phyloP scores from a whole-genome alignment of 1,140 invertebrate genomes.

The Drosophila varians region DNA sequence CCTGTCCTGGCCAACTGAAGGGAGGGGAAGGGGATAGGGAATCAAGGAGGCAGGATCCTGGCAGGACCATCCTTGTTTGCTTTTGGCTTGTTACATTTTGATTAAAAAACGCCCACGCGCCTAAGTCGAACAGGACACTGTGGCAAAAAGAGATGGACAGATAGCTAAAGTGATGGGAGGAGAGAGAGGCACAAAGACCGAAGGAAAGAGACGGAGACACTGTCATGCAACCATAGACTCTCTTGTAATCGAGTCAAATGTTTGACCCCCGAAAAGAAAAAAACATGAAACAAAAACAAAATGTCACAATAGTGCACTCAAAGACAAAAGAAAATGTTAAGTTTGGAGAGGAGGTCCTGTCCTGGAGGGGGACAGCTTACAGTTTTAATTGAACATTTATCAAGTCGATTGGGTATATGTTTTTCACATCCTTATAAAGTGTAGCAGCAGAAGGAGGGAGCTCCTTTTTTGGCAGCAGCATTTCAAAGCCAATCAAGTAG shows the following conservation, averaged over 20 bases:
- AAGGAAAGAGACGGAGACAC: constrained; percentile 16
- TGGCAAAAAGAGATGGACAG: constrained; percentile 14
- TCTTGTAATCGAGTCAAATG: constrained; percentile 59
- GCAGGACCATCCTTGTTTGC: constrained; percentile 66
- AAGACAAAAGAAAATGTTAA: constrained; percentile 54
- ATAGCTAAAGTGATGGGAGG: constrained; percentile 17
- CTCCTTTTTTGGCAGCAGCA: not conserved
- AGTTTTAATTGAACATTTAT: constrained; percentile 52
- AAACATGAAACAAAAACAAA: constrained; percentile 45
- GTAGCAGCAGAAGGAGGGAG: not conserved
- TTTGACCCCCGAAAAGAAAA: constrained; percentile 37
- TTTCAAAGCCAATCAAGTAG: constrained; percentile 12
- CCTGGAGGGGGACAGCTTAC: constrained; percentile 25
- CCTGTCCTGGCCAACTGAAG: constrained; percentile 34
- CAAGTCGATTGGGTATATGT: constrained; percentile 47
- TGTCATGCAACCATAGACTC: constrained; percentile 31
- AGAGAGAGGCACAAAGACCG: not conserved
- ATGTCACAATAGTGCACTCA: constrained; percentile 62
- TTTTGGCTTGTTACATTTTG: constrained; percentile 82
- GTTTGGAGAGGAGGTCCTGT: no score
- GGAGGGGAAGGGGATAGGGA: not conserved
- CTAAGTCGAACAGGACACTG: constrained; percentile 49
- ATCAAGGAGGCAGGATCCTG: not conserved
- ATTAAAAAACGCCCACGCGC: constrained; percentile 81
- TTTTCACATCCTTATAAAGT: not conserved